A percentile compares a stretch with the other conserved stretches of the same genome.
phyloP scores from a whole-genome alignment of 2,113 vertebrate genomes.

The Macrotus californicus region DNA sequence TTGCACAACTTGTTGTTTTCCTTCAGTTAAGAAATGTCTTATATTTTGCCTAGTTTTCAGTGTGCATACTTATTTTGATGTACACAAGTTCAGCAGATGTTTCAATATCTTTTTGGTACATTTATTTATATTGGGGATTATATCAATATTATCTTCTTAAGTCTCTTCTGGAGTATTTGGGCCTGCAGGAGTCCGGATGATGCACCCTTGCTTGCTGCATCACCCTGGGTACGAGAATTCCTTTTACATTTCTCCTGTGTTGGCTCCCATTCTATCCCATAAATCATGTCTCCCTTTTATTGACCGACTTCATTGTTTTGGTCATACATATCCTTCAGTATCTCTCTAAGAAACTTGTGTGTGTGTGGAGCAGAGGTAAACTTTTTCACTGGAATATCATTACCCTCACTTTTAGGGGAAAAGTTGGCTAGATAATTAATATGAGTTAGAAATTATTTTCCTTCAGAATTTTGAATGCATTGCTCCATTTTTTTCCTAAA shows the following conservation, averaged over 20 bases:
- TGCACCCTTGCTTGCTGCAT: background rate
- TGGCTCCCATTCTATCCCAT: background rate
- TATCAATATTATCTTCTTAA: background rate
- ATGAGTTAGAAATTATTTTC: background rate
- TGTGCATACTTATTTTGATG: background rate
- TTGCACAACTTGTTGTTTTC: background rate
- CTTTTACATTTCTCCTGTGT: background rate
- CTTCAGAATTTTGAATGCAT: background rate
- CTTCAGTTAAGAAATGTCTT: background rate
- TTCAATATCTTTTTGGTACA: background rate
- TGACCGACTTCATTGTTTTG: background rate
- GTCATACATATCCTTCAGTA: background rate
- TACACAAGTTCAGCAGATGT: background rate
- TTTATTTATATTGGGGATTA: background rate
- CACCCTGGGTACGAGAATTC: background rate
- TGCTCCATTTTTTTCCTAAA: background rate
- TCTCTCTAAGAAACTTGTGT: background rate
- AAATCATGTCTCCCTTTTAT: background rate
- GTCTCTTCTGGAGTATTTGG: background rate
- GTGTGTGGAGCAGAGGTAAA: background rate
- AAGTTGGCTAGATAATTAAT: background rate
- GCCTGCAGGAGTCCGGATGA: background rate
- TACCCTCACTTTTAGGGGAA: background rate
- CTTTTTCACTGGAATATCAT: background rate
- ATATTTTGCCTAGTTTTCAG: background rate